Percentiles rank a stretch among this genome's conserved stretches.
These are phyloP conservation scores for Melinaea menophilus DNA, from an alignment of 2,888 invertebrate genomes.

Conservation along the genomic window DNA sequence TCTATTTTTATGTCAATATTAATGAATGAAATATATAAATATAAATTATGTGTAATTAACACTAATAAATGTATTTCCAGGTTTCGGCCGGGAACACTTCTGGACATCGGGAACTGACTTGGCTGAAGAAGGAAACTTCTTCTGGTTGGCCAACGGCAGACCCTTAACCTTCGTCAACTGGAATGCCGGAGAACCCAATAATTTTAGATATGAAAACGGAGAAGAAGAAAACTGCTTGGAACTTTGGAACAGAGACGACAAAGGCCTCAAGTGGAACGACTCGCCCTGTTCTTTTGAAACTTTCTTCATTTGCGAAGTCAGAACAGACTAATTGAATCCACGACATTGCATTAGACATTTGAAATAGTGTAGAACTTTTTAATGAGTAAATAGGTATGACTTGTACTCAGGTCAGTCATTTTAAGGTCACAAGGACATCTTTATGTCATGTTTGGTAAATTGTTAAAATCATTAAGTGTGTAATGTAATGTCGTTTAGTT, in stretches of 20 bases:
- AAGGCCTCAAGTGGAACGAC: constrained; percentile 95
- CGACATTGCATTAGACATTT: constrained; percentile 26
- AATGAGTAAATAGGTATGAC: constrained; percentile 6
- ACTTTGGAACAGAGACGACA: constrained; percentile 94
- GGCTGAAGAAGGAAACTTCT: constrained; percentile 93
- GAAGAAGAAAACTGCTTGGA: constrained; percentile 95
- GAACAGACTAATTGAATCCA: constrained; percentile 63
- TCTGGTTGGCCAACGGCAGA: constrained; percentile 95
- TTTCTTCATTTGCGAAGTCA: constrained; percentile 93
- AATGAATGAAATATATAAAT: too few relatives aligned
- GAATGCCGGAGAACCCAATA: constrained; percentile 96
- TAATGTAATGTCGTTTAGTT: constrained; percentile 30
- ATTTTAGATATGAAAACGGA: constrained; percentile 95
- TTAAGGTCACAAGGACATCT: constrained; percentile 12
- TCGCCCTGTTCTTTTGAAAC: constrained; percentile 96
- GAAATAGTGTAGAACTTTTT: constrained; percentile 18
- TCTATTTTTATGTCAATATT: too few relatives aligned
- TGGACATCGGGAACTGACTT: constrained; percentile 96
- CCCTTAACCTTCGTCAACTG: constrained; percentile 94
- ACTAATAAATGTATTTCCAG: constrained; percentile 61
- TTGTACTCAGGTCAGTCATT: background rate
- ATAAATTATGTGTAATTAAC: background rate
- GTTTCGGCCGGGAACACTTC: constrained; percentile 93
- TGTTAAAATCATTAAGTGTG: constrained; percentile 10
- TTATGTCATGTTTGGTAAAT: background rate